Conservation (phyloP, 1,140 invertebrate genomes). For the Tetraneura akinire region DNA sequence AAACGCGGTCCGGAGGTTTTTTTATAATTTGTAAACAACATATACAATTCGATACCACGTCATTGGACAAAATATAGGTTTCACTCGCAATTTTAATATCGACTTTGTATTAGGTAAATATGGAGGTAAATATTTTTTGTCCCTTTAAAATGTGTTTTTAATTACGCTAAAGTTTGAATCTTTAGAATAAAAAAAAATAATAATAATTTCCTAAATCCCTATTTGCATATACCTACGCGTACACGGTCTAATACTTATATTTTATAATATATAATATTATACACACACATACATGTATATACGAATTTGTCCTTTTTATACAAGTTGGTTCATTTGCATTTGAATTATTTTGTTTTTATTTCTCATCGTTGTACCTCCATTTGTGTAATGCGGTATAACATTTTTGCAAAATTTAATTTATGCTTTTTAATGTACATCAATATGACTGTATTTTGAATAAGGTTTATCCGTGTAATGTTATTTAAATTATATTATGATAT, state of each 20-base stretch:
- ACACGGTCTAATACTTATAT: too few species aligned
- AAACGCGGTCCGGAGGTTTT: too few species aligned
- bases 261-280: too few species aligned
- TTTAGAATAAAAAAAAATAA: background rate
- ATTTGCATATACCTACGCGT: too few species aligned
- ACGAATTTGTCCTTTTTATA: background rate
- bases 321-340: conserved; percentile 25
- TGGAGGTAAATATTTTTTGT: background rate
- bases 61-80: too few species aligned
- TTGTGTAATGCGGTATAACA: background rate
- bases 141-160: conserved; percentile 20
- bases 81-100: background rate
- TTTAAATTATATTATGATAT: background rate
- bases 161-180: conserved; percentile 22
- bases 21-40: too few species aligned
- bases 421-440: background rate
- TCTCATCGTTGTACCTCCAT: background rate
- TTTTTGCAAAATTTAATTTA: background rate
- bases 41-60: too few species aligned
- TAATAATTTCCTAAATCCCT: conserved; percentile 20
- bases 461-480: background rate
- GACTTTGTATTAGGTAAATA: background rate
- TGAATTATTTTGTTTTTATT: background rate
- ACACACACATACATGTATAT: background rate
- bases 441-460: background rate